phyloP scores from a whole-genome alignment of 2,888 invertebrate genomes.

The Sthenelais limicola region DNA sequence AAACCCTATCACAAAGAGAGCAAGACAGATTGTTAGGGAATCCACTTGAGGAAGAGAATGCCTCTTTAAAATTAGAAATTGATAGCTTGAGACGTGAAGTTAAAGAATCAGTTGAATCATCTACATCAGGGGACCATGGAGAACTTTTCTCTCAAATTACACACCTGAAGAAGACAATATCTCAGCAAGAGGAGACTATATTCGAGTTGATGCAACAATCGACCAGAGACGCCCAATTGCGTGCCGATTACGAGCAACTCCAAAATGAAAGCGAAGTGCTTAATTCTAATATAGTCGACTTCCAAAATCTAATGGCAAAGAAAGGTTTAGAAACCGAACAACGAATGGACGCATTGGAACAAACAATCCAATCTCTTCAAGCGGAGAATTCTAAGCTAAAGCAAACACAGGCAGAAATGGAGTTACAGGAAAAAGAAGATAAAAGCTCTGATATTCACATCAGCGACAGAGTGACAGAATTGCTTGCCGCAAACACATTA shows the following conservation, averaged over 20 bases:
- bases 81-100: conserved; percentile 64
- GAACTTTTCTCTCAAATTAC: conserved; percentile 18
- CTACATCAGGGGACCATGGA: background rate
- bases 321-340: background rate
- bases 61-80: conserved; percentile 58
- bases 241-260: conserved; percentile 10
- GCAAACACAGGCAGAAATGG: background rate
- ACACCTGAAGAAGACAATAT: conserved; percentile 12
- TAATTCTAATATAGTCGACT: conserved; percentile 1
- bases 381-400: conserved; percentile 15
- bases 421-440: background rate
- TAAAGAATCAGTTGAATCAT: background rate
- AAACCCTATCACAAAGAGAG: background rate
- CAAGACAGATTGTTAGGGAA: conserved; percentile 5
- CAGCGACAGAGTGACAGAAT: too few relatives aligned
- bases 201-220: conserved; percentile 27
- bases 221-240: conserved; percentile 18
- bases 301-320: background rate
- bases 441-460: background rate
- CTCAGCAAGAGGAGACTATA: conserved; percentile 29
- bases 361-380: background rate
- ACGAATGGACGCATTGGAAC: background rate
- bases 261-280: conserved; percentile 10
- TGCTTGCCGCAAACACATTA: background rate
- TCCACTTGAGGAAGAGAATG: conserved; percentile 18